Base-by-base conservation (phyloP, 2,113 vertebrate species). In the Aplodontia rufa region DNA sequence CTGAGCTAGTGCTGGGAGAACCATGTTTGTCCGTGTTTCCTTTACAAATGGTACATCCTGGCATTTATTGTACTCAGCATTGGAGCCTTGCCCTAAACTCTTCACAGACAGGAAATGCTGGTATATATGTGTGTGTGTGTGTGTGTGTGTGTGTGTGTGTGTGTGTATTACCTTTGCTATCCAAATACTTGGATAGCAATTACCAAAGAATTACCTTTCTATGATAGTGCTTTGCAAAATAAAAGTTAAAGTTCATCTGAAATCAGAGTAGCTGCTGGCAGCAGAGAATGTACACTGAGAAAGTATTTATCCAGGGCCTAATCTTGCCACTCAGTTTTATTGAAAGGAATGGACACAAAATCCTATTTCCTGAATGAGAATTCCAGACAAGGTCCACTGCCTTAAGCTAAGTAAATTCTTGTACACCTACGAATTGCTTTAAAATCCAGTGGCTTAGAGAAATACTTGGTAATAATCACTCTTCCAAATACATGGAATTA, bases 391-490 rank as follows among this genome's bases (percentile, higher is more conserved):
- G 13, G 55, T 93, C 40, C 11, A 1, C 35, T 90, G 26, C 8
- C 58, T 80, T 45, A 66, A 3, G 64, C 68, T 47, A 45, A 80
- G 49, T 40, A 74, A 92, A 76, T 13, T 55, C 22, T 47, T 68
- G 3, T 24, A 28, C 49, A 79, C 66, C 42, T 71, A 35, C 22
- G 49, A 93, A 90, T 55, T 83, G 58, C 47, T 91, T 91, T 79
- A 76, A 93, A 95, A 93, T 86, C 69, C 87, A 75, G 0, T 45
- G 35, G 58, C 84, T 87, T 76, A 92, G 26, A 92, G 58, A 80
- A 96, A 76, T 71, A 14, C 16, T 88, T 76, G 16, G 80, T 76
- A 86, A 55, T n/a, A 86, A 60, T 78, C 51, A 64, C 13, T 86
- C n/a, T 87, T 87, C 35, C 47, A 90, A 94, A 79, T 83, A 74